Evolutionary conservation across 2,797 vertebrate genomes (phyloP), one percentile per base, ranked within the genome.

Genomic region (Tamandua tetradactyla): DNA sequence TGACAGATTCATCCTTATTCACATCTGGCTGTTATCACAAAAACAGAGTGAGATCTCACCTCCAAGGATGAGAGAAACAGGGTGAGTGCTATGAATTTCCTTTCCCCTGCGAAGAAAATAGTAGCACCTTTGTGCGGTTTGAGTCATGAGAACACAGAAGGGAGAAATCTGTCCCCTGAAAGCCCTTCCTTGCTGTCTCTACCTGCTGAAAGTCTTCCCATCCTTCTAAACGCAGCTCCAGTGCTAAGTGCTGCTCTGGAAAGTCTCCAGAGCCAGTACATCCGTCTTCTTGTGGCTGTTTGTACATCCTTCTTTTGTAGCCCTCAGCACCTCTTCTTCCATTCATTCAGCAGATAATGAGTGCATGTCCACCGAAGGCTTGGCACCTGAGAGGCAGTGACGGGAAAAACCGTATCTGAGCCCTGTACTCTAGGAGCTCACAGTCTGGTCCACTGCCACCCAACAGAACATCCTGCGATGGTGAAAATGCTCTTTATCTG

Each of bases 21-120:
- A 92, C 92, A 87, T 35, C 92, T 89, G 76, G 57, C 52, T 32
- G 66, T 40, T 47, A 79, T 89, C 64, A 40, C 52, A 13, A 5
- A 25, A 74, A 75, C 52, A 0, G 0, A 25, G 76, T 1, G 69
- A 95, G 95, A 90, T 85, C 78, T 90, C 90, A 55, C 92, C 68
- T 75, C 57, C 66, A 7, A 13, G 64, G 37, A 35, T 0, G 30
- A 91, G 30, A 47, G 25, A n/a, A 35, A 30, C 1, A 0, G 23
- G 10, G 14, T 37, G 42, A 68, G 47, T 4, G n/a, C 75, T 27
- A 27, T 3, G 55, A 61, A 66, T 20, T 55, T 76, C 76, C 62
- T 59, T 84, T 37, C 72, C 68, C 44, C 78, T 5, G 18, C 0
- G 0, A 84, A 86, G 85, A 55, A 81, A 69, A 68, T 35, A 92